Conservation (phyloP, 2,113 vertebrate species). For the Megaceryle torquata region DNA sequence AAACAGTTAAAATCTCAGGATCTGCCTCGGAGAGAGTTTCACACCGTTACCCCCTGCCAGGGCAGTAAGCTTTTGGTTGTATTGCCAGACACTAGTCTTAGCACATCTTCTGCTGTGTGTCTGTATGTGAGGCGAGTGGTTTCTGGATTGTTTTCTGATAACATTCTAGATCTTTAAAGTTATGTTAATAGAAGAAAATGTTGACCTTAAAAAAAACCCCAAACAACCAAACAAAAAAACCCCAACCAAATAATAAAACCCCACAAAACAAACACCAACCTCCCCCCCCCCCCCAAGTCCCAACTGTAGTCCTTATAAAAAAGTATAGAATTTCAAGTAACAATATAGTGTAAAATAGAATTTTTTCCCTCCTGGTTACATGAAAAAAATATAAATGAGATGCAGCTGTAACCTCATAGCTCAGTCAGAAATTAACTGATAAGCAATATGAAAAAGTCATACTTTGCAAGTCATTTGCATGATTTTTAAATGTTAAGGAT, state of each 20-base stretch:
- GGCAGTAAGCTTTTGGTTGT: not conserved
- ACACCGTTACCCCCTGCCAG: fast-evolving
- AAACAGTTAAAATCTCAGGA: not conserved
- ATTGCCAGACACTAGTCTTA: fast-evolving
- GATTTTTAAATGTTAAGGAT: not conserved
- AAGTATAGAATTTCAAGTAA: not conserved
- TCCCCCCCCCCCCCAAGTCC: not conserved
- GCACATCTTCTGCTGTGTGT: not conserved
- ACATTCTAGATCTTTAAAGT: not conserved
- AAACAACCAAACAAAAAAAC: not conserved
- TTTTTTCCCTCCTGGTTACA: not conserved
- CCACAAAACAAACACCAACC: not conserved
- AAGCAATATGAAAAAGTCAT: not conserved
- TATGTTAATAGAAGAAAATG: not conserved
- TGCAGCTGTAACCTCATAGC: not conserved
- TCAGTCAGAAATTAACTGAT: not conserved
- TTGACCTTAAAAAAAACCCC: not conserved
- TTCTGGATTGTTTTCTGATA: not conserved
- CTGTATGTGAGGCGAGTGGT: fast-evolving
- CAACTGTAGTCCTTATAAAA: not conserved
- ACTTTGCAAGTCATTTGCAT: not conserved
- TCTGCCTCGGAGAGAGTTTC: not conserved
- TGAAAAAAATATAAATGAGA: not conserved
- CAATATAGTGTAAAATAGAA: not conserved
- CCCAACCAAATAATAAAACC: not conserved